Evolutionary conservation across 2,797 vertebrate species (phyloP), one percentile per base, ranked within the genome.

Genomic region (Coluber constrictor): DNA sequence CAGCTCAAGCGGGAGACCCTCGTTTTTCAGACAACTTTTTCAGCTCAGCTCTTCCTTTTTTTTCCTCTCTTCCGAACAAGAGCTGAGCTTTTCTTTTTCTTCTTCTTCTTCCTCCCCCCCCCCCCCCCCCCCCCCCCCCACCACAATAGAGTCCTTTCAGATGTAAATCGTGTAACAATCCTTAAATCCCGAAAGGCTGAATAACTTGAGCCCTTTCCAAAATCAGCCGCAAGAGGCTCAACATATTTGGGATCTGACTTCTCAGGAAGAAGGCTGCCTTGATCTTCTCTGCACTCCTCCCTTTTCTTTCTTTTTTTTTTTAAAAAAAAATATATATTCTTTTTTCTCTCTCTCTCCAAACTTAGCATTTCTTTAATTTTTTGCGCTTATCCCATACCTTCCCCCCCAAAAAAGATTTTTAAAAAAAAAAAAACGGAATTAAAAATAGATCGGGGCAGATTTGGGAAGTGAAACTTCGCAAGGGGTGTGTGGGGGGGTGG

Each of bases 391-490:
- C 37, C 74, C 61, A 91, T 90, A 60, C 43, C 87, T 95, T 93
- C 86, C 95, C n/a, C n/a, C n/a, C n/a, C n/a, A n/a, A n/a, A n/a
- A n/a, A 93, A 90, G 90, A 96, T 27, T 91, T 91, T 87, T 94
- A 37, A 37, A 37, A 37, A 37, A 37, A 8, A 59, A 29, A 57
- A 90, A 88, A 51, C 74, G 18, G 47, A 95, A 93, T 96, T 96
- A 96, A 96, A 97, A 97, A 96, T 96, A 94, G 93, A 60, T 27
- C 60, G 1, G 94, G 94, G 95, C 93, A 94, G 91, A 95, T 96
- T 96, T 60, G 63, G 94, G 92, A 91, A 94, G 93, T 92, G 94
- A 96, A 97, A 91, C 79, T 10, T 32, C 20, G 4, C 10, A 47
- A 4, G 37, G 74, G 37, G 56, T 18, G 59, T 60, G 59, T 8